Base-by-base conservation (phyloP, 2,888 invertebrate species). In the Drosophila melanocephala region DNA sequence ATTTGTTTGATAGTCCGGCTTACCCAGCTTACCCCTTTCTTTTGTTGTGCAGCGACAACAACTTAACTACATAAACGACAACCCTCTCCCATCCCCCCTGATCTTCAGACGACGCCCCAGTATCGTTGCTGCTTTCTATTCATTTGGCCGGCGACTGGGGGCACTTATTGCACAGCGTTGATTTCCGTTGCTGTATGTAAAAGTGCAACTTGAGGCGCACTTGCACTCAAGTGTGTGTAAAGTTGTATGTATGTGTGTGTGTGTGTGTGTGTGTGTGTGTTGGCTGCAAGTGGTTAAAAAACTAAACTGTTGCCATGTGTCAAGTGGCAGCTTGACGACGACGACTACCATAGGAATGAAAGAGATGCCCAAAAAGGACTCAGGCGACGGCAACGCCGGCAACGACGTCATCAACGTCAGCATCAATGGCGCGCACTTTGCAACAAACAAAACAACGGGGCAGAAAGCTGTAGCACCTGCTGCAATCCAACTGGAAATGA, bases 251-350 rank as follows among this genome's bases (percentile, higher is more conserved):
- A 16, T 69, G 44, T 58, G 53, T 62, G 60, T 65, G 66, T 58
- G 60, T 66, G 65, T 60, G 67, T 62, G 68, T 37, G 39, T 61
- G 61, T 72, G 63, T 67, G 55, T 75, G 77, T 59, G 72, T 73
- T 81, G 79, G 81, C 84, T 78, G 83, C 81, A 83, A 81, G 84
- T 90, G 83, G 86, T 88, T 85, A 83, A 81, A 81, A 88, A 90
- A 90, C 86, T 87, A 88, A 88, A 90, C 87, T 88, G 87, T 88
- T 87, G 87, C 91, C 89, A 88, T 88, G 87, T 88, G 89, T 89
- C 87, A 88, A 88, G 87, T 87, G 89, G 83, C 89, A 88, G 89
- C 90, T 90, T 88, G 90, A 87, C 81, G 57, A 39, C 47, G 26
- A 47, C 57, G 81, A 90, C 83, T 72, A 77, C 87, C 69, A 79